Conservation (phyloP, 2,888 invertebrate genomes). For the Acanthacorydalis orientalis region DNA sequence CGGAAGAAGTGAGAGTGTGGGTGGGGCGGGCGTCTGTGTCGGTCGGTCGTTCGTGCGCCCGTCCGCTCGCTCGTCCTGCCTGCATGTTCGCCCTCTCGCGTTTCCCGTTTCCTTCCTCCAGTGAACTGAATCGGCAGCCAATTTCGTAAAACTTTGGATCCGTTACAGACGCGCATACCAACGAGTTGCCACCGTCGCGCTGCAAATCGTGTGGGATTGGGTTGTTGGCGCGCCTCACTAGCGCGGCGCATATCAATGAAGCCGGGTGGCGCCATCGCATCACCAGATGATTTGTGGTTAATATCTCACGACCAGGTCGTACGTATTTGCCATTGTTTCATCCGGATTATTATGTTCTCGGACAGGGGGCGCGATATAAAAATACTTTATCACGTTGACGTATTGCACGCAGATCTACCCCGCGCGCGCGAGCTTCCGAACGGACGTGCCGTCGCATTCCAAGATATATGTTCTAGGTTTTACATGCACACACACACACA, state of each 20-base stretch:
- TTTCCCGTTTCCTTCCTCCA: constrained; percentile 29
- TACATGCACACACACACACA: background rate
- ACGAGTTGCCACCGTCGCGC: constrained; percentile 24
- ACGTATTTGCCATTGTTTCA: background rate
- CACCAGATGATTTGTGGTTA: constrained; percentile 24
- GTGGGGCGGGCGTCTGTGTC: background rate
- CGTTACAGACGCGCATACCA: constrained; percentile 29
- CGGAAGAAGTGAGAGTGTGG: constrained; percentile 17
- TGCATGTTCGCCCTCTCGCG: no score
- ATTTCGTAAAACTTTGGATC: constrained; percentile 35
- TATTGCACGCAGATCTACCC: background rate
- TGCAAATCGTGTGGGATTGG: background rate
- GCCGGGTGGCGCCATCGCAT: constrained; percentile 11
- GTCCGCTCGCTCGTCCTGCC: no score
- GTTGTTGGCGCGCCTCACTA: background rate
- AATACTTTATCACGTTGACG: no score
- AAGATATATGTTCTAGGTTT: background rate
- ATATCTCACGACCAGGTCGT: constrained; percentile 21
- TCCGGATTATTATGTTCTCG: background rate
- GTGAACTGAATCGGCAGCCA: constrained; percentile 35
- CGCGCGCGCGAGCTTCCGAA: background rate
- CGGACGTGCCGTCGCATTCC: background rate
- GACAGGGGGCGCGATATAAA: no score
- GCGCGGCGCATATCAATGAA: constrained; percentile 21
- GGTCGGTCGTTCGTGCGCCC: no score